Percentiles rank a stretch among this genome's conserved stretches.
Evolutionary conservation across 64 coral and sea anemone species (phyloP).

Genomic region (Montipora cactus): DNA sequence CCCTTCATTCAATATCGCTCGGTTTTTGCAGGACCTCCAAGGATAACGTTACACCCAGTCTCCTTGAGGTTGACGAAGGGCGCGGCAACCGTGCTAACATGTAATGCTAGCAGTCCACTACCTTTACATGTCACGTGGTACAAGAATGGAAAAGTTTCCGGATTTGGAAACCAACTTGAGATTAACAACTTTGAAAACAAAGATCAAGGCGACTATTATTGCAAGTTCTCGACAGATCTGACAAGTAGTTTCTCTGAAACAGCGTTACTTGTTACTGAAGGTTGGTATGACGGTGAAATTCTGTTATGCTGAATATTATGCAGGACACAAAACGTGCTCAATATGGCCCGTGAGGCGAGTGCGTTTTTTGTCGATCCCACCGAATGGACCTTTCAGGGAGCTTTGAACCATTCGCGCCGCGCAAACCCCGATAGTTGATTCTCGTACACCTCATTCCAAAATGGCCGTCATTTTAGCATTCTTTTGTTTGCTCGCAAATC

Average conservation of each 20-base stretch:
- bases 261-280: slow-evolving; percentile 52
- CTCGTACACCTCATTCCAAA: no score
- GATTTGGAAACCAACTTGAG: slow-evolving; percentile 17
- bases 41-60: not conserved
- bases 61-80: not conserved
- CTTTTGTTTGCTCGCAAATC: no score
- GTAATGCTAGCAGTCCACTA: slow-evolving; percentile 37
- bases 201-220: slow-evolving; percentile 58
- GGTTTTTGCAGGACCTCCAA: not conserved
- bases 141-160: not conserved
- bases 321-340: no score
- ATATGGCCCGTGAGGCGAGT: no score
- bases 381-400: no score
- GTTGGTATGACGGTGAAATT: not conserved
- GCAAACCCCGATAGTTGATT: no score
- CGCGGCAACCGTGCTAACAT: slow-evolving; percentile 1
- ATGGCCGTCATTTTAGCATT: no score
- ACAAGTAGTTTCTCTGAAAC: not conserved
- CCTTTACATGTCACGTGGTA: slow-evolving; percentile 25
- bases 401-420: no score
- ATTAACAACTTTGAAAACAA: slow-evolving; percentile 15
- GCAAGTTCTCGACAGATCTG: slow-evolving; percentile 33
- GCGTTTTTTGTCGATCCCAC: no score
- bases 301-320: no score
- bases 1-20: not conserved